Evolutionary conservation across 2,797 vertebrate genomes (phyloP).

Genomic region (Sebastes paucispinis): DNA sequence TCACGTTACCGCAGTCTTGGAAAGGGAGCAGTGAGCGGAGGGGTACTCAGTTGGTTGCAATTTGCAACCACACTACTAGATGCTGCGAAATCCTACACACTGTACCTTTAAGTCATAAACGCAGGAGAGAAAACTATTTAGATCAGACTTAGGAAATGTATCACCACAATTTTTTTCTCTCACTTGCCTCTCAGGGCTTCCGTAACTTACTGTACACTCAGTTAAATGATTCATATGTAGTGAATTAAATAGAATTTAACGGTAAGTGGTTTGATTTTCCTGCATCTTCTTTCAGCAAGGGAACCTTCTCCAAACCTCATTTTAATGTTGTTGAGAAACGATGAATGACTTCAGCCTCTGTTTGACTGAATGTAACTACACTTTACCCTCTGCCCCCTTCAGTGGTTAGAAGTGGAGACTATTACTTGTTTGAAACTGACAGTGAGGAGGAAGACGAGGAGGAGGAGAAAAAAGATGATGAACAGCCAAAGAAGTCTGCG

Average conservation of each 20-base stretch:
- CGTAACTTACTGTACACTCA: not conserved
- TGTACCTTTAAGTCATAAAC: no score
- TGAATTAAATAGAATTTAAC: not conserved
- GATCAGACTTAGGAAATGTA: not conserved
- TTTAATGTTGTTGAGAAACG: not conserved
- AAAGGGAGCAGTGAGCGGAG: no score
- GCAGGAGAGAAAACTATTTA: not conserved
- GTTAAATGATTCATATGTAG: not conserved
- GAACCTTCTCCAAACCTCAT: not conserved
- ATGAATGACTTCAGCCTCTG: not conserved
- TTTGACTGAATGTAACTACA: constrained; percentile 43
- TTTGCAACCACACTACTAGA: no score
- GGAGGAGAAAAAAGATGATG: constrained; percentile 92
- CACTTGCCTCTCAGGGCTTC: not conserved
- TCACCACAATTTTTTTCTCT: not conserved
- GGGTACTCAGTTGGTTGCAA: no score
- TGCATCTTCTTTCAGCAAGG: constrained; percentile 21
- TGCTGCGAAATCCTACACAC: no score
- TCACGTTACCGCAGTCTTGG: no score
- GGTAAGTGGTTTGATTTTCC: constrained; percentile 28
- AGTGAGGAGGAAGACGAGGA: constrained; percentile 97
- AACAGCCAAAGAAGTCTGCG: constrained; percentile 90
- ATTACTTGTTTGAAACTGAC: constrained; percentile 99
- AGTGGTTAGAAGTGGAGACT: constrained; percentile 99
- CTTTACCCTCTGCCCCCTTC: constrained; percentile 64